phyloP scores from a whole-genome alignment of 2,113 vertebrate species.

The Sterna hirundo region DNA sequence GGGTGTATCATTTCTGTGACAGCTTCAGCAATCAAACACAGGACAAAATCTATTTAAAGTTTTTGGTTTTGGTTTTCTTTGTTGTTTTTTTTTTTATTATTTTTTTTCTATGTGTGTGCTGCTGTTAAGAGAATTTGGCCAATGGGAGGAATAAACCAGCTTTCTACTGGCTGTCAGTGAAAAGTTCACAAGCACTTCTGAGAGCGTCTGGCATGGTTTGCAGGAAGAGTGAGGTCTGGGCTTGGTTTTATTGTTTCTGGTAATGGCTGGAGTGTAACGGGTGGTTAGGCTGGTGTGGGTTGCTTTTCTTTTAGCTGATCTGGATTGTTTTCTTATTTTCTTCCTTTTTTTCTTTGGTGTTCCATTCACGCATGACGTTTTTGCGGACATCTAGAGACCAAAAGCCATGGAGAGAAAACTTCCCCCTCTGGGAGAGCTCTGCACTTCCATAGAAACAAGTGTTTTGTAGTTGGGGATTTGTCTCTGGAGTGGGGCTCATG shows the following conservation, averaged over 20 bases:
- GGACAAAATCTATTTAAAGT: background rate
- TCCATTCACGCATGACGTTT: background rate
- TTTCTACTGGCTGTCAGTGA: background rate
- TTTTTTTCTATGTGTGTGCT: background rate
- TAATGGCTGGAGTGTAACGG: background rate
- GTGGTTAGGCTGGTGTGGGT: background rate
- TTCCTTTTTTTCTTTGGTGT: background rate
- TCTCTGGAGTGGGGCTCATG: background rate
- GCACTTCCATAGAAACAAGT: background rate
- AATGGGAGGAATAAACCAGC: background rate
- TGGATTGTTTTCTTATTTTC: background rate
- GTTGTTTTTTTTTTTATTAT: background rate
- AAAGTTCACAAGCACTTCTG: background rate
- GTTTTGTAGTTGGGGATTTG: background rate
- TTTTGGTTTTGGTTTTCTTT: background rate
- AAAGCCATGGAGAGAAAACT: background rate
- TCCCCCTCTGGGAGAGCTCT: background rate
- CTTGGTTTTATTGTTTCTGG: background rate
- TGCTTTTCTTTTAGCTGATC: background rate
- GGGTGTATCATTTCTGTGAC: background rate
- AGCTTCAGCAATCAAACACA: background rate
- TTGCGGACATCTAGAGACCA: background rate
- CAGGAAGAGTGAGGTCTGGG: background rate
- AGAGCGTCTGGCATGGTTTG: background rate
- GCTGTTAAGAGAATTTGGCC: background rate